A percentile compares a stretch with the other conserved stretches of the same genome.
phyloP scores from a whole-genome alignment of 2,888 invertebrate species.

The Carpatolechia fugitivella region DNA sequence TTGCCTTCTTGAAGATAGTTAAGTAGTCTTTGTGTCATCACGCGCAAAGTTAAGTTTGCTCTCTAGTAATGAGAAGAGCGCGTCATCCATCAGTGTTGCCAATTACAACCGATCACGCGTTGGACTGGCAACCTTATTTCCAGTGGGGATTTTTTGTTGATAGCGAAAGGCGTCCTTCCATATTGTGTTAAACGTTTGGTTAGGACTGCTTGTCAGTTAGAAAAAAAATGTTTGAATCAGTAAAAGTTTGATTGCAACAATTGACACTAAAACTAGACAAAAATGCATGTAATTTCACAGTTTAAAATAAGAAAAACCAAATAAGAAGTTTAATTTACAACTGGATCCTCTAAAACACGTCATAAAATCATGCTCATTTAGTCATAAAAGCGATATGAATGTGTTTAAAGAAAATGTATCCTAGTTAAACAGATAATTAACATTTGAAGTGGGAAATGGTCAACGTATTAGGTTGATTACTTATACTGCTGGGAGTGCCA shows the following conservation, averaged over 20 bases:
- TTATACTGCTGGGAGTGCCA: conserved; percentile 20
- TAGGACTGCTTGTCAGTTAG: not conserved
- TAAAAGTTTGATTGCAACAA: not conserved
- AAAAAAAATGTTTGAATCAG: too few relatives aligned
- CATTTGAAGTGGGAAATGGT: conserved; percentile 59
- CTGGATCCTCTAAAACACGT: not conserved
- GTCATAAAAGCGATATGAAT: conserved; percentile 29
- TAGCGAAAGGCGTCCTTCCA: conserved; percentile 15
- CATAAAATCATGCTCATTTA: too few relatives aligned
- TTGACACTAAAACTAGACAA: too few relatives aligned
- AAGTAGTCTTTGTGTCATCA: not conserved
- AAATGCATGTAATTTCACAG: too few relatives aligned
- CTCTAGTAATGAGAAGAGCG: conserved; percentile 36
- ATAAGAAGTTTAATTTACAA: too few relatives aligned
- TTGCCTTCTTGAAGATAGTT: not conserved
- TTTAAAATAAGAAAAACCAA: too few relatives aligned
- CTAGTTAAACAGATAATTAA: conserved; percentile 57
- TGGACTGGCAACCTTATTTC: conserved; percentile 61
- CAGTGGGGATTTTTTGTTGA: conserved; percentile 37
- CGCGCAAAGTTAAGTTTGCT: conserved; percentile 32
- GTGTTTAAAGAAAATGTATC: conserved; percentile 53
- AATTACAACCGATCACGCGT: conserved; percentile 72
- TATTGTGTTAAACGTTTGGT: conserved; percentile 6
- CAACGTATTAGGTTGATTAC: conserved; percentile 26
- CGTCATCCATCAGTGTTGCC: conserved; percentile 57